These are phyloP conservation scores for Chromis chromis DNA, from an alignment of 2,797 vertebrate genomes.

Conservation along the genomic window DNA sequence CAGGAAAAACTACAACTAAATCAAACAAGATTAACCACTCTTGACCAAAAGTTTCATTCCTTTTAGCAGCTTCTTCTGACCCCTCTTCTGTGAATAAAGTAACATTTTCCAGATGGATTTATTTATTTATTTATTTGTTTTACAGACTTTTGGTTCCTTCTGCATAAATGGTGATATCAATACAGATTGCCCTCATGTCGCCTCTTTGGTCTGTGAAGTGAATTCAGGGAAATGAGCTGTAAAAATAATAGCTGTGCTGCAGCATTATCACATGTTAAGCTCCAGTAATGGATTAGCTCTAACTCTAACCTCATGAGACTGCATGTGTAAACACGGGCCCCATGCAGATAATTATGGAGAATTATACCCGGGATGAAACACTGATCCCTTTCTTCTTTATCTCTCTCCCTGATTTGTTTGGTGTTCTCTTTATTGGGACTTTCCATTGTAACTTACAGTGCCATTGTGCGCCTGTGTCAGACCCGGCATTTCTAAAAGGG, in stretches of 20 bases:
- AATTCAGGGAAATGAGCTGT: conserved; percentile 16
- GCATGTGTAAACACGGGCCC: conserved; percentile 74
- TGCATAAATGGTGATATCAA: neutral
- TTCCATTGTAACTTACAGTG: conserved; percentile 45
- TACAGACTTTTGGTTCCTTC: neutral
- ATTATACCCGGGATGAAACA: conserved; percentile 63
- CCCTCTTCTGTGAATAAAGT: neutral
- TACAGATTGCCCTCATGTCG: neutral
- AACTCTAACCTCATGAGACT: conserved; percentile 72
- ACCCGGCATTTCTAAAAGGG: conserved; percentile 1
- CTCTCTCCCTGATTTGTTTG: conserved; percentile 53
- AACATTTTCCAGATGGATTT: neutral
- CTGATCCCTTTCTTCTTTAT: conserved; percentile 65
- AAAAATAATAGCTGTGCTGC: conserved; percentile 36
- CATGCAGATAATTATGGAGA: conserved; percentile 72
- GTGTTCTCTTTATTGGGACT: conserved; percentile 59
- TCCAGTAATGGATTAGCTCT: conserved; percentile 65
- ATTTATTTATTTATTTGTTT: no score
- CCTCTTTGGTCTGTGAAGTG: conserved; percentile 20
- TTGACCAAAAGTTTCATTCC: neutral
- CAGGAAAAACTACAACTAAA: no score
- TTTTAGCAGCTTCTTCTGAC: neutral
- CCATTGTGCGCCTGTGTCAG: conserved; percentile 11
- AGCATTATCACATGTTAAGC: conserved; percentile 67
- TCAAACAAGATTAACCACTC: neutral